These are phyloP conservation scores for Lates japonicus DNA, from an alignment of 2,797 vertebrate genomes.

Conservation along the genomic window DNA sequence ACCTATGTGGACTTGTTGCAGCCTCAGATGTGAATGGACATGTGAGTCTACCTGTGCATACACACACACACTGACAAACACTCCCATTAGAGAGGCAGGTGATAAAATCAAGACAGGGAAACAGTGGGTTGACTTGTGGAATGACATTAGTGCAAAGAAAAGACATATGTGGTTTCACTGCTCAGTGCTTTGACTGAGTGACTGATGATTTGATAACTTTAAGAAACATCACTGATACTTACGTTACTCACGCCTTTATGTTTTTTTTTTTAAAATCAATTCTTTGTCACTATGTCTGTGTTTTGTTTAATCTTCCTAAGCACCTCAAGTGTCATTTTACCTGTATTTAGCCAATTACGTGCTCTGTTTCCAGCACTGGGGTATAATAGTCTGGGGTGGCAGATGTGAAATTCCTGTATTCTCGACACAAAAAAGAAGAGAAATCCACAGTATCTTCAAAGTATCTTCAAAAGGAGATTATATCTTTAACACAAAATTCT, in stretches of 20 bases:
- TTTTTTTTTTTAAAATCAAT: neutral
- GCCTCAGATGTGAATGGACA: conserved; percentile 56
- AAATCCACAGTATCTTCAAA: neutral
- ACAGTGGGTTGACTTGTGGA: conserved; percentile 6
- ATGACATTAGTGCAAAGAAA: neutral
- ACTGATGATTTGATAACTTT: conserved; percentile 5
- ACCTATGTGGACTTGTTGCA: conserved; percentile 17
- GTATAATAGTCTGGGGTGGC: neutral
- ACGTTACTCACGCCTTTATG: too few relatives aligned
- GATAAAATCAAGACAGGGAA: conserved; percentile 32
- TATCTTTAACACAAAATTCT: neutral
- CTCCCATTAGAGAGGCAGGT: neutral
- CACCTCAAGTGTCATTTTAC: neutral
- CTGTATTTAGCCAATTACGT: conserved; percentile 45
- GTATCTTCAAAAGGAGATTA: neutral
- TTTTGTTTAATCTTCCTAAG: neutral
- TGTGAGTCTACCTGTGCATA: conserved; percentile 12
- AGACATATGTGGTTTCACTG: neutral
- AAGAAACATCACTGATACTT: neutral
- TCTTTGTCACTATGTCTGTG: neutral
- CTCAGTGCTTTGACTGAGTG: conserved; percentile 3
- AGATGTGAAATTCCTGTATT: neutral
- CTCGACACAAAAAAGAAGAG: neutral
- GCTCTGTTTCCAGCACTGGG: conserved; percentile 41
- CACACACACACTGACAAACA: conserved; percentile 22